Evolutionary conservation across 2,797 vertebrate species (phyloP).

Genomic region (Loris lydekkerianus): DNA sequence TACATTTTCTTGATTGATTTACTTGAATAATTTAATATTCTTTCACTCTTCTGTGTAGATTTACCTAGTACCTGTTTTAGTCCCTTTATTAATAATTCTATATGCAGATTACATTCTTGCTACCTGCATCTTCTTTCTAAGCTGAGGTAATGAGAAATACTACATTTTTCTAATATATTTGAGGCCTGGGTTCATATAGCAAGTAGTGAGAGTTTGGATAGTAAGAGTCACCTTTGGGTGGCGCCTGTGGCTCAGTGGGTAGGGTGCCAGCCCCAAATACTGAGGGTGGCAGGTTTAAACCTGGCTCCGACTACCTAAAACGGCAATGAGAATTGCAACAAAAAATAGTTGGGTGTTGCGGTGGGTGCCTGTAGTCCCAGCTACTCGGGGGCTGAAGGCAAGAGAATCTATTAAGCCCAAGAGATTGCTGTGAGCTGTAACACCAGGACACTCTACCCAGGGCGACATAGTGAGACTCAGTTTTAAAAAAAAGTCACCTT

Average conservation of each 20-base stretch:
- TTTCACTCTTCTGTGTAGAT: slow-evolving; percentile 1
- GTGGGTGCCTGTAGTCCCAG: no score
- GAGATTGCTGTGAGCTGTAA: no score
- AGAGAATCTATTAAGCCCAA: no score
- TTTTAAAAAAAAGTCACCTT: not conserved
- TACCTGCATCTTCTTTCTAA: slow-evolving; percentile 3
- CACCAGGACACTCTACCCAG: no score
- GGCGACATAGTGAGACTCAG: no score
- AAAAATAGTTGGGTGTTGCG: no score
- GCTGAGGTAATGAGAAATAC: not conserved
- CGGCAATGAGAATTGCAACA: no score
- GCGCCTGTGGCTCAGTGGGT: no score
- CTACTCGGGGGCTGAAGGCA: no score
- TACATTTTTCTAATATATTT: not conserved
- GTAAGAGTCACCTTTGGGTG: not conserved
- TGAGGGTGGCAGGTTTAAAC: no score
- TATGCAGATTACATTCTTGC: not conserved
- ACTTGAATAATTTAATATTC: not conserved
- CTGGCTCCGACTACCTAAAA: no score
- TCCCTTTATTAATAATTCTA: not conserved
- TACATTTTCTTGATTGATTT: slow-evolving; percentile 26
- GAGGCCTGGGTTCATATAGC: not conserved
- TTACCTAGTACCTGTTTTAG: not conserved
- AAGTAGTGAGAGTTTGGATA: not conserved
- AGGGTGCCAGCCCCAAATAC: no score